These are phyloP conservation scores for Pelochelys cantorii DNA, from an alignment of 2,797 vertebrate species.

Conservation along the genomic window DNA sequence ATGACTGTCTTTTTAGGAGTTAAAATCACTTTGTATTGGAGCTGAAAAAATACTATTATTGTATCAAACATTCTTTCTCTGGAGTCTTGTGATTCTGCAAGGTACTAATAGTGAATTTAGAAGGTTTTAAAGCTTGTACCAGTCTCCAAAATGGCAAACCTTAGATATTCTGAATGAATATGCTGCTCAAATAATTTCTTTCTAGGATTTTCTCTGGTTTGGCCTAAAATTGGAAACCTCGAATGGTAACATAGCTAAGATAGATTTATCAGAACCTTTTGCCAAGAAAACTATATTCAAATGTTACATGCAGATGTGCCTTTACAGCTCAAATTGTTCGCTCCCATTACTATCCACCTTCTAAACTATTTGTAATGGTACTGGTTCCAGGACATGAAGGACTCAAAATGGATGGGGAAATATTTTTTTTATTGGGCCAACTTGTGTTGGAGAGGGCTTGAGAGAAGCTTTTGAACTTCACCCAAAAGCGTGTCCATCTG, in stretches of 20 bases:
- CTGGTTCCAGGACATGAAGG: not conserved
- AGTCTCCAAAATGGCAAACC: not conserved
- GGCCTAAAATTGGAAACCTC: not conserved
- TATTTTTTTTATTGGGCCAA: not conserved
- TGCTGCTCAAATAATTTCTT: not conserved
- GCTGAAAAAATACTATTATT: not conserved
- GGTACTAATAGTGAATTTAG: not conserved
- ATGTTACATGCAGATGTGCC: not conserved
- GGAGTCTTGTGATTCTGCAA: not conserved
- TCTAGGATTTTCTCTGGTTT: not conserved
- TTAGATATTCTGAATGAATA: not conserved
- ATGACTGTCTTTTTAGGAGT: not conserved
- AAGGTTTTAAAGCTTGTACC: not conserved
- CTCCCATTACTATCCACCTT: not conserved
- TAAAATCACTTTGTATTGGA: not conserved
- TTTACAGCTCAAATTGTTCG: not conserved
- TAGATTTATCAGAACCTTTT: rapidly evolving
- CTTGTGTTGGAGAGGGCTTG: not conserved
- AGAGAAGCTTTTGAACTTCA: not conserved
- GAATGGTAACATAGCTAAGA: not conserved
- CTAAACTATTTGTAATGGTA: not conserved
- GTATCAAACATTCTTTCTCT: not conserved
- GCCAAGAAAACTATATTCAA: not conserved
- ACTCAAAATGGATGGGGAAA: not conserved
- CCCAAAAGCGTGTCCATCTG: not conserved